Evolutionary conservation across 1,140 invertebrate genomes (phyloP), one percentile per base, ranked within the genome.

Genomic region (Drosophila mauritiana): DNA sequence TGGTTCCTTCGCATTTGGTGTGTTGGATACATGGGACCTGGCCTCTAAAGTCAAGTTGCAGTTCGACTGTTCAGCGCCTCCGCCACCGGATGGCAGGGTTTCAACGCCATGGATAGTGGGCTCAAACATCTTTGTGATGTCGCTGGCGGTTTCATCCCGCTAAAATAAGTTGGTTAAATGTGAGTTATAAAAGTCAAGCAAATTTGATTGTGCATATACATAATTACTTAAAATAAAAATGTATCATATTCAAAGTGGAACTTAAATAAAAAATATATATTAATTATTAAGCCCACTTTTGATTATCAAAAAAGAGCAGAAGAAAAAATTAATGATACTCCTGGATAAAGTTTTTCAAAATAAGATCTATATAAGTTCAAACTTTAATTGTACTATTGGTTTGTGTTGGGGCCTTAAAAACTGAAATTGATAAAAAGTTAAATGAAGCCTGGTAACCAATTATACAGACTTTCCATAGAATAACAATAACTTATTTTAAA

Each of bases 111-210:
- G 78, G 8, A 84, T 80, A 25, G 81, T 76, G 5, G 91, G 73
- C 51, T 92, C 91, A 54, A 92, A 92, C 89, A 92, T 92, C 78
- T 92, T 91, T 6, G 90, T 91, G 37, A 92, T 76, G 73, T 91
- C 90, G 68, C 81, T 92, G 54, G 92, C 89, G 54, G 92, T 93
- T 79, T 93, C 93, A 91, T 93, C 93, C 58, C 92, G 88, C 93
- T 93, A 90, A 65, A 91, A 80, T 43, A 37, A 40, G 37, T 59
- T 37, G 8, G 5, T 56, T 39, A 54, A 34, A 69, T 56, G 62
- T 73, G 22, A 73, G 64, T 81, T 34, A 67, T 58, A 42, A n/a
- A 20, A 36, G 22, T 53, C 40, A 31, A 45, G 7, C 17, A 20
- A 48, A 12, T 20, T 7, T 45, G 4, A 15, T 40, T 13, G 39